Evolutionary conservation across 2,888 invertebrate species (phyloP).

Genomic region (Drosophila mercatorum): DNA sequence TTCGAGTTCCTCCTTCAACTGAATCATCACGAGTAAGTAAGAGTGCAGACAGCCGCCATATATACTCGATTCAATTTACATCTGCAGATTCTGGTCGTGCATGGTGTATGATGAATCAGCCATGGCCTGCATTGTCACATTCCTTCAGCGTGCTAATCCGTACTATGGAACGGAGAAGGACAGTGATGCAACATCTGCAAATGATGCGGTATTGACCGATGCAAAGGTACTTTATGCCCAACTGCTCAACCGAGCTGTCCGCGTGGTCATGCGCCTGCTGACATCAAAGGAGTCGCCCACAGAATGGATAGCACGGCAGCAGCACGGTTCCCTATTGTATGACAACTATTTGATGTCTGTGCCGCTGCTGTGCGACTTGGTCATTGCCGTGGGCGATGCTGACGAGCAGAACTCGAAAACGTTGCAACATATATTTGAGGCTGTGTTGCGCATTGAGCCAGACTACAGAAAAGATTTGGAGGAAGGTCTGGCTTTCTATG

Average conservation of each 20-base stretch:
- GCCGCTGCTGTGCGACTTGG: conserved; percentile 92
- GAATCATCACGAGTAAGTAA: conserved; percentile 86
- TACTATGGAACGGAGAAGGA: conserved; percentile 87
- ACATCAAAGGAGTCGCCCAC: conserved; percentile 91
- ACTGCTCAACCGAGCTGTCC: conserved; percentile 88
- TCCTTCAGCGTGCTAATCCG: conserved; percentile 90
- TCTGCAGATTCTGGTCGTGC: conserved; percentile 89
- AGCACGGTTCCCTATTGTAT: conserved; percentile 90
- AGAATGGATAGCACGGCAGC: conserved; percentile 88
- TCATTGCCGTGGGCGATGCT: conserved; percentile 89
- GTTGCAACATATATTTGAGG: conserved; percentile 87
- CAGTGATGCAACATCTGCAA: background rate
- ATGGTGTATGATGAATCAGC: conserved; percentile 88
- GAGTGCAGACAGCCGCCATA: background rate
- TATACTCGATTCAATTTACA: background rate
- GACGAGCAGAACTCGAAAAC: conserved; percentile 87
- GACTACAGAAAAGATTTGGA: conserved; percentile 88
- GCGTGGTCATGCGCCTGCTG: conserved; percentile 90
- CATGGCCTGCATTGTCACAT: conserved; percentile 88
- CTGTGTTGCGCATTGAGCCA: conserved; percentile 86
- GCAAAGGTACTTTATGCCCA: conserved; percentile 86
- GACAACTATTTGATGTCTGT: conserved; percentile 93
- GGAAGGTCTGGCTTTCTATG: conserved; percentile 86
- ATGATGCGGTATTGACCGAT: conserved; percentile 83
- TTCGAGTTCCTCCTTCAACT: conserved; percentile 89